Evolutionary conservation across 2,113 vertebrate species (phyloP), one percentile per base, ranked within the genome.

Genomic region (Collichthys lucidus): DNA sequence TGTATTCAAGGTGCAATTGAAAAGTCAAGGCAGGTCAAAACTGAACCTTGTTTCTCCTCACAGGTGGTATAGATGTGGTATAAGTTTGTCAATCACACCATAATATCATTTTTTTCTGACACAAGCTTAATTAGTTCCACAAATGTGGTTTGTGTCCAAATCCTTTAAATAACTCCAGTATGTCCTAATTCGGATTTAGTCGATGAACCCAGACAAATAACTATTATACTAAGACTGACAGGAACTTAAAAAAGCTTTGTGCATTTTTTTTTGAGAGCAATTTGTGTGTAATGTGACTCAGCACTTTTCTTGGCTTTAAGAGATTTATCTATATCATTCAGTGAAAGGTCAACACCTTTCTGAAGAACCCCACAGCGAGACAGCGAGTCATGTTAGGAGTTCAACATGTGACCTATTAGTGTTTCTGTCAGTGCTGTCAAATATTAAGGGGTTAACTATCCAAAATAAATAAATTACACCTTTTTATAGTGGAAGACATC

Each of bases 51-150:
- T 59, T 77, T 24, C 11, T 22, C 31, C 8, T 62, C 26, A 4
- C 12, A 50, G 17, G 5, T 35, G 9, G 10, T 12, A 10, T 11
- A 14, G 42, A 40, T 77, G 31, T 31, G 31, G 31, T 31, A 6
- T 35, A 35, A 20, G 19, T 14, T 62, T 74, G 53, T 69, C 57
- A 4, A 9, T 29, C 0, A 1, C 15, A 24, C 5, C 1, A 0
- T 59, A 5, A 57, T 44, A 61, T 67, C 17, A 31, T 26, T 65
- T 61, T 61, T 24, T 40, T 77, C 20, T 10, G 17, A 79, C 40
- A 74, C n/a, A 75, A 87, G 75, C 52, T 60, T 79, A 79, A 90
- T 83, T 88, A 44, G 68, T 89, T 82, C 72, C 75, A 82, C 71
- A 65, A 77, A 82, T 65, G n/a, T 10, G 53, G 14, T 26, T 79